Base-by-base conservation (phyloP, 1,140 invertebrate species). In the Patella vulgata region DNA sequence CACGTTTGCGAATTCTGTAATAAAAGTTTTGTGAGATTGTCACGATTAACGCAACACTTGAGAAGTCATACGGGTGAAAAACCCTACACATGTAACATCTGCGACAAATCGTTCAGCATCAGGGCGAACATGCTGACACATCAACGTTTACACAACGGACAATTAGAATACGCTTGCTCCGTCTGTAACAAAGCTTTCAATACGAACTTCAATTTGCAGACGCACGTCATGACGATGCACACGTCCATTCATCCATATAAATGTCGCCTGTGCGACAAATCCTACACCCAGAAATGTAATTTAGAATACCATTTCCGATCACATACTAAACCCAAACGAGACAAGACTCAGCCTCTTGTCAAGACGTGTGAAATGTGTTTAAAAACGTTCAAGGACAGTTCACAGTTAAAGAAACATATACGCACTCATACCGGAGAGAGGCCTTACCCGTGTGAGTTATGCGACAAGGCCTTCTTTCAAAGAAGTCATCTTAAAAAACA, bases 391-490 rank as follows among this genome's bases (percentile, higher is more conserved):
- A n/a, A n/a, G n/a, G n/a, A n/a, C n/a, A n/a, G n/a, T n/a, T n/a
- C n/a, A n/a, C n/a, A n/a, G n/a, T n/a, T n/a, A n/a, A 97, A 94
- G 0, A 98, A 98, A 84, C 96, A 98, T 84, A 97, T 97, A 95
- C 94, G 97, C 84, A 97, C 95, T 77, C 82, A 98, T 86, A 98
- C 96, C 0, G 96, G 96, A 0, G 95, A 98, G 85, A 98, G 97
- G 80, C 96, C 96, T 0, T 98, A 96, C 85, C 93, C 93, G 1
- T 98, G 96, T 85, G 93, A 93, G 17, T 93, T 97, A 77, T 98
- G 96, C 84, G 95, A 94, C 51, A 98, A 98, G 82, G 93, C 94
- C 6, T 99, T 98, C 84, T 95, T 96, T 11, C 96, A 98, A 85
- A 88, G 95, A 42, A 96, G 93, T 56, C 98, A 98, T 82, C 85